Conservation (phyloP, 2,113 vertebrate species). For the Marmota monax region DNA sequence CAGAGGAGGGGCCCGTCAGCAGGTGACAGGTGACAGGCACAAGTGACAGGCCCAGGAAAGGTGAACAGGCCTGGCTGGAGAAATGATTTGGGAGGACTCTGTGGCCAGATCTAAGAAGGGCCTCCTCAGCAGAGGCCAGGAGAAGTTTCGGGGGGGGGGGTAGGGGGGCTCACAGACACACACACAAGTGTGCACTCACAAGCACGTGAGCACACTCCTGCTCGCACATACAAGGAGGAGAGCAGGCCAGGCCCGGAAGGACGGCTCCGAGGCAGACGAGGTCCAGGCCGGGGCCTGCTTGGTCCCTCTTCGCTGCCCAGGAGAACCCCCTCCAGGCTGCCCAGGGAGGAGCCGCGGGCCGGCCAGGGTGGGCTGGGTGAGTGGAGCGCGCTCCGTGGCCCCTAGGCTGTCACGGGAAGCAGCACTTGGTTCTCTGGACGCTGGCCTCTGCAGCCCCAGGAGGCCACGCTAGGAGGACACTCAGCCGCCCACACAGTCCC, state of each 20-base stretch:
- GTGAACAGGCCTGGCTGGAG: neutral
- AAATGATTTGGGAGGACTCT: neutral
- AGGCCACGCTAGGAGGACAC: neutral
- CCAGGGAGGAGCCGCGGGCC: too few species aligned
- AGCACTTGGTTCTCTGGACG: neutral
- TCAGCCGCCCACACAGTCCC: neutral
- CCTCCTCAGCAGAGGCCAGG: neutral
- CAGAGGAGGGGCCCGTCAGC: neutral
- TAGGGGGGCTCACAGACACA: rapidly evolving
- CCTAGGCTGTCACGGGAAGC: neutral
- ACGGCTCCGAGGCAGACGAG: neutral
- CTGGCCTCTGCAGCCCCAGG: neutral
- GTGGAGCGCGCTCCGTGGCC: neutral
- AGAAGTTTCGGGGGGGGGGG: neutral
- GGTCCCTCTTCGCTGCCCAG: too few species aligned
- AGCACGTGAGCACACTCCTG: too few species aligned
- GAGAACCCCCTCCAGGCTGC: neutral
- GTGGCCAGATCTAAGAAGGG: neutral
- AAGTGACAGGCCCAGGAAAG: neutral
- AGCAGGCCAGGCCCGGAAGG: neutral
- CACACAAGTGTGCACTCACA: rapidly evolving
- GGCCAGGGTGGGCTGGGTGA: neutral
- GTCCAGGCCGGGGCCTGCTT: too few species aligned
- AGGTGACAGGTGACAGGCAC: neutral
- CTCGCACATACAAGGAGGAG: neutral